Evolutionary conservation across 2,113 vertebrate species (phyloP), one percentile per base, ranked within the genome.

Genomic region (Neoarius graeffei): DNA sequence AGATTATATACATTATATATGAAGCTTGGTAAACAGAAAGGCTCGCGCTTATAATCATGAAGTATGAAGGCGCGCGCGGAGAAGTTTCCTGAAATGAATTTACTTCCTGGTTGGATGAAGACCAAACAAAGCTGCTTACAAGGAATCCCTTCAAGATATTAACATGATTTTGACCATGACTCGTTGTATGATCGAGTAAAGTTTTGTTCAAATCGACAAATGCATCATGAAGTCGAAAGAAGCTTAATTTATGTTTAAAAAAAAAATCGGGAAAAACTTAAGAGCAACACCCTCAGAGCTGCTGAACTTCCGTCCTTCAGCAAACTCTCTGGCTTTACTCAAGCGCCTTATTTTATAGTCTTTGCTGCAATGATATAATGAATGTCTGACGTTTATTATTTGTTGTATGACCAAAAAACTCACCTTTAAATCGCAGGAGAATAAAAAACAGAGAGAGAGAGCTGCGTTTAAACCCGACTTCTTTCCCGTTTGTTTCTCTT

Each of bases 371-470:
- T 74, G 23, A 42, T 42, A 42, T 9, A 11, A 25, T 20, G 5
- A 0, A 25, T 7, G 42, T 1, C 50, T 69, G 27, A 76, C 0
- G 11, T 83, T 74, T 76, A 74, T 60, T 60, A 76, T 25, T 77
- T 62, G 3, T 30, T 54, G 13, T 64, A 66, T 17, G 52, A 85
- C 10, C 27, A 74, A 25, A 42, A 85, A 85, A 91, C 91, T 91
- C 87, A 91, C 91, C 91, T 90, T 83, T 9, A 76, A 81, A n/a
- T 60, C 35, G 50, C 50, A 67, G 25, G 5, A 71, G 27, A 77
- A 74, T 50, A 30, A 60, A 59, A 83, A 69, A 71, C 56, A 81
- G 64, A 71, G n/a, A 76, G 62, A 59, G 5, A 64, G 67, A 48
- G 64, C 79, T 87, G 76, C 73, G 52, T 23, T 84, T 71, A 87